Evolutionary conservation across 2,113 vertebrate genomes (phyloP), one percentile per base, ranked within the genome.

Genomic region (Campylomormyrus tamandua): DNA sequence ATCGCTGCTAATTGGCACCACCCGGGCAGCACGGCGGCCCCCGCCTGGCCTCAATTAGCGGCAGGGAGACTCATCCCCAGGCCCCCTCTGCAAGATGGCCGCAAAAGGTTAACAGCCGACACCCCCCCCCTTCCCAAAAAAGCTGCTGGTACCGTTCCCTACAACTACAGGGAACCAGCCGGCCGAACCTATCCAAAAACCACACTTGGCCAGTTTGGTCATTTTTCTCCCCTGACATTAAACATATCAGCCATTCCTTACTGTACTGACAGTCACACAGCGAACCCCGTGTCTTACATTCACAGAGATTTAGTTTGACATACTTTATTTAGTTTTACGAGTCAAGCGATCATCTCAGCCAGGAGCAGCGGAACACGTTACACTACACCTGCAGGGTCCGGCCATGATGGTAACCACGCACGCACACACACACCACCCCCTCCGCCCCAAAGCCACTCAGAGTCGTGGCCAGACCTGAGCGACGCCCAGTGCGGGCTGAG

Each of bases 31-130:
- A 83, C 19, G 27, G 50, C 48, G 9, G 45, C 70, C 80, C 74
- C 42, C 52, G 35, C 80, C n/a, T 27, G 21, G 35, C 89, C n/a
- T 46, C 80, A 95, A 94, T 94, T 95, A 95, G 95, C 94, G 94
- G 92, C 93, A 94, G 94, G 70, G 94, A 95, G 95, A 93, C 94
- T 95, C 94, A 93, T 95, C 93, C 94, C 95, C 93, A 93, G 95
- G 95, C 95, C 95, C 8, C 96, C 58, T 49, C n/a, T 9, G 31
- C 88, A 84, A 84, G 83, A 70, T n/a, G 58, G 70, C 89, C 53
- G 3, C 50, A 11, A 84, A 49, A 85, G 89, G 56, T 86, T 49
- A 90, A 62, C 39, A 66, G 31, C 77, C 19, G 46, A 85, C 80
- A 1, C 85, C 48, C 27, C 27, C 27, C 13, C 5, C 6, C 15